These are phyloP conservation scores for Hydra vulgaris DNA, from an alignment of 30 jellyfish, hydroid and myxozoan species.

Conservation along the genomic window DNA sequence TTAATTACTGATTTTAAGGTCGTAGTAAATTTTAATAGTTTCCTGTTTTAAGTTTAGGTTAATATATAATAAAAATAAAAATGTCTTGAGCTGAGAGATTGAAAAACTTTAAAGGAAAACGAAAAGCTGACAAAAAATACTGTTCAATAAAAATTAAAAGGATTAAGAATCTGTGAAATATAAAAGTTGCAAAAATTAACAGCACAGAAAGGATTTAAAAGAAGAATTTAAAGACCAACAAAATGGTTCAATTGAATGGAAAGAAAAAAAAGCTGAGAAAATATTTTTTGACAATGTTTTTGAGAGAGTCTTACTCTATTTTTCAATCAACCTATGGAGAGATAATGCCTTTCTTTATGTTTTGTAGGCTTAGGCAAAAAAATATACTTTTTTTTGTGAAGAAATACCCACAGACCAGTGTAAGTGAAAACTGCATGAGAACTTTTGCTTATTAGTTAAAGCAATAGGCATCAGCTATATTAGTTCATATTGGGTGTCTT, in stretches of 20 bases:
- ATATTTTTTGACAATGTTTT: neutral
- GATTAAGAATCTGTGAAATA: neutral
- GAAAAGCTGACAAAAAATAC: neutral
- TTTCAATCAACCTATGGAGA: too few species aligned
- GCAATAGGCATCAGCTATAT: neutral
- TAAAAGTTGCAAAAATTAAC: neutral
- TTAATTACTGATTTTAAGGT: neutral
- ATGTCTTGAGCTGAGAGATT: neutral
- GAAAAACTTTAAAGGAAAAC: neutral
- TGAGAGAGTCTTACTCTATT: neutral
- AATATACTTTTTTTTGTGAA: too few species aligned
- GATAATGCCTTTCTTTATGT: too few species aligned
- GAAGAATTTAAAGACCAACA: neutral
- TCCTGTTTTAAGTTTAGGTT: neutral
- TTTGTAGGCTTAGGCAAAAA: too few species aligned
- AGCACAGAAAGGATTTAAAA: neutral
- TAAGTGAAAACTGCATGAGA: neutral
- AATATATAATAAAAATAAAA: too few species aligned
- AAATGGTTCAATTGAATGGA: neutral
- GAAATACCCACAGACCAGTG: too few species aligned
- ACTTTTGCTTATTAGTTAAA: neutral
- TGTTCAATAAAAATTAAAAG: neutral
- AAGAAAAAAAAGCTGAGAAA: neutral
- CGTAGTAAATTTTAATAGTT: neutral
- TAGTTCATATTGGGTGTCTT: neutral